Evolutionary conservation across 2,113 vertebrate genomes (phyloP).

Genomic region (Pelmatolapia mariae): DNA sequence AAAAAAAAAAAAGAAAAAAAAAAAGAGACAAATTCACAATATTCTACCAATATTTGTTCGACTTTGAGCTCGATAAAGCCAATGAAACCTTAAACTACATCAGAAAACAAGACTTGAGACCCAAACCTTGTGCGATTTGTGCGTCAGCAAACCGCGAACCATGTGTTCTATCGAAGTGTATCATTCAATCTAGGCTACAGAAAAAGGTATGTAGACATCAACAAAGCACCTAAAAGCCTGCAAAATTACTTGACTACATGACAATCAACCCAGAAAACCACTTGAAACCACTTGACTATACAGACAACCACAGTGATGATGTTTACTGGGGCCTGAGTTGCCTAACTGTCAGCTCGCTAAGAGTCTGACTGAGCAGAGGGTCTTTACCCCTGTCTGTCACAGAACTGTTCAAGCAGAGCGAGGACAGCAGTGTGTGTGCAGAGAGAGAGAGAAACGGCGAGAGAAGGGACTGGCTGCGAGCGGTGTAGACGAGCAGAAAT

Average conservation of each 20-base stretch:
- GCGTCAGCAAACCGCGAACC: background rate
- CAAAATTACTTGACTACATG: constrained; percentile 13
- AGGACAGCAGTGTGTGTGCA: background rate
- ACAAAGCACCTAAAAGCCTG: constrained; percentile 10
- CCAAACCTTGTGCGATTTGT: background rate
- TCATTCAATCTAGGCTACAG: background rate
- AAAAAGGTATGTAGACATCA: background rate
- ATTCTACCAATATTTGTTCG: background rate
- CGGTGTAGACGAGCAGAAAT: constrained; percentile 39
- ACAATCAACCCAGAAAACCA: constrained; percentile 30
- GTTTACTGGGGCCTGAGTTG: constrained; percentile 43
- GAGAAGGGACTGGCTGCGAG: constrained; percentile 1
- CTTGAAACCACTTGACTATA: constrained; percentile 39
- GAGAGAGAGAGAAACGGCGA: background rate
- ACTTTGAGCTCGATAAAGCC: background rate
- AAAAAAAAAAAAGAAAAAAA: rapidly evolving
- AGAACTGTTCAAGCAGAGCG: constrained; percentile 50
- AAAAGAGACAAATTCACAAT: background rate
- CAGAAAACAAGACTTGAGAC: background rate
- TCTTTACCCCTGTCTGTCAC: constrained; percentile 55
- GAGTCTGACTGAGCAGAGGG: constrained; percentile 33
- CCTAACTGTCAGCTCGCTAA: constrained; percentile 36
- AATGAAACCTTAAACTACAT: background rate
- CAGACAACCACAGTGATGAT: constrained; percentile 32
- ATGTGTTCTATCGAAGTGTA: background rate